Percentiles rank a stretch among this genome's conserved stretches.
Conservation (phyloP, 64 coral and sea anemone genomes). For the Astreopora myriophthalma region DNA sequence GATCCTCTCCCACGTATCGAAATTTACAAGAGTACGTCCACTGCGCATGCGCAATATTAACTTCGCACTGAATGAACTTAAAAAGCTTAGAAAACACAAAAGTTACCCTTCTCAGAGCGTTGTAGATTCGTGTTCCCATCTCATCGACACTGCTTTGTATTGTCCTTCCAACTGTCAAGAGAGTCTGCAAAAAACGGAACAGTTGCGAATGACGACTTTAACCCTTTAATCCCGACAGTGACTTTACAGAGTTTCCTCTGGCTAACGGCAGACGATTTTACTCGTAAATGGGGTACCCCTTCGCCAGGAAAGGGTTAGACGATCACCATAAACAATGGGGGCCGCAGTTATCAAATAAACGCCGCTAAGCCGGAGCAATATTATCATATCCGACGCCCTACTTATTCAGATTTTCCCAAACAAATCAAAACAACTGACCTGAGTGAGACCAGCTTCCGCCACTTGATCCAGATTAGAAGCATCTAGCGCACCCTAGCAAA, state of each 20-base stretch:
- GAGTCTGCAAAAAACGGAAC: background rate
- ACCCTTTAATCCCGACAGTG: too few species aligned
- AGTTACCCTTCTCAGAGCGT: conserved; percentile 57
- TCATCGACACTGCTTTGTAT: conserved; percentile 25
- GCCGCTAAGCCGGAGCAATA: background rate
- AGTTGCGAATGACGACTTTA: too few species aligned
- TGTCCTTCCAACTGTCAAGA: conserved; percentile 17
- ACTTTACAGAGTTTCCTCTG: too few species aligned
- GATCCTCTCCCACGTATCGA: background rate
- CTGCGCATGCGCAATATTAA: conserved; percentile 12
- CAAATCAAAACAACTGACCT: background rate
- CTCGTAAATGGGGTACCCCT: too few species aligned
- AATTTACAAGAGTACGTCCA: background rate
- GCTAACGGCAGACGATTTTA: too few species aligned
- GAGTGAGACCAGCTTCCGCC: conserved; percentile 35
- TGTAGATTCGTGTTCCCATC: conserved; percentile 55
- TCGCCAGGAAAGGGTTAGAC: too few species aligned
- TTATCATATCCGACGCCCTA: background rate
- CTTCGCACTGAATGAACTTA: background rate
- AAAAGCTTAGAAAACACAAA: background rate
- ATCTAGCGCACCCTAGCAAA: background rate
- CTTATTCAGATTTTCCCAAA: too few species aligned
- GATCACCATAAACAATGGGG: too few species aligned
- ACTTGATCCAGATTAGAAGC: conserved; percentile 13
- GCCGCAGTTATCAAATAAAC: too few species aligned